Base-by-base conservation (phyloP, 2,888 invertebrate species). In the Bimastos eiseni region DNA sequence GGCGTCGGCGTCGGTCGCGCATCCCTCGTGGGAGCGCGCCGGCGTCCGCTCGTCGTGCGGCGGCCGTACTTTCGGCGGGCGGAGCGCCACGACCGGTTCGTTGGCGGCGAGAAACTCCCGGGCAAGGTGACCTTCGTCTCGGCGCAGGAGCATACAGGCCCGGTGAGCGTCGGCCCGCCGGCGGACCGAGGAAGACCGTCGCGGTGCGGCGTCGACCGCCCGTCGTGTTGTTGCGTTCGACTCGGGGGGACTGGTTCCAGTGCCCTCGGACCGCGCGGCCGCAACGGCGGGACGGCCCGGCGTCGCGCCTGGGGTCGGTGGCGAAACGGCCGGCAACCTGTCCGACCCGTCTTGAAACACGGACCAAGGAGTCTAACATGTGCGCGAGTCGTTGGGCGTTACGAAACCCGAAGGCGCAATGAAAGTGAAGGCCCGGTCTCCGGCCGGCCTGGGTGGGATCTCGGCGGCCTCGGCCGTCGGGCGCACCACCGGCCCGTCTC, bases 301-400 rank as follows among this genome's bases (percentile, higher is more conserved):
- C 91, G 49, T 88, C 33, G 86, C 83, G 49, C 49, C 49, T 49
- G 49, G 49, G 49, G 49, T n/a, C n/a, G n/a, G 95, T 96, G 89
- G 96, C 96, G 92, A n/a, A n/a, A n/a, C n/a, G 93, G 92, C 90
- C 89, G 90, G 93, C 49, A 49, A 49, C 49, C 49, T 92, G 92
- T 91, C 83, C 83, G 91, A 90, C 96, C 96, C 96, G 96, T 96
- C 96, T 97, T 96, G 97, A 96, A 97, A 97, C 96, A 97, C 96
- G 96, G 96, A 96, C 96, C 96, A 96, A 96, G 96, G 96, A 96
- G 96, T 96, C 96, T 96, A 96, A 96, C 96, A 96, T 96, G 96
- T 96, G 95, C 96, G 97, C 96, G 96, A 97, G 96, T 96, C 96
- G 96, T 96, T 96, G 96, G 96, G 96, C 70, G 93, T 90, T 92